A percentile compares a stretch with the other conserved stretches of the same genome.
phyloP scores from a whole-genome alignment of 2,797 vertebrate species.

The Chlorospingus flavigularis region DNA sequence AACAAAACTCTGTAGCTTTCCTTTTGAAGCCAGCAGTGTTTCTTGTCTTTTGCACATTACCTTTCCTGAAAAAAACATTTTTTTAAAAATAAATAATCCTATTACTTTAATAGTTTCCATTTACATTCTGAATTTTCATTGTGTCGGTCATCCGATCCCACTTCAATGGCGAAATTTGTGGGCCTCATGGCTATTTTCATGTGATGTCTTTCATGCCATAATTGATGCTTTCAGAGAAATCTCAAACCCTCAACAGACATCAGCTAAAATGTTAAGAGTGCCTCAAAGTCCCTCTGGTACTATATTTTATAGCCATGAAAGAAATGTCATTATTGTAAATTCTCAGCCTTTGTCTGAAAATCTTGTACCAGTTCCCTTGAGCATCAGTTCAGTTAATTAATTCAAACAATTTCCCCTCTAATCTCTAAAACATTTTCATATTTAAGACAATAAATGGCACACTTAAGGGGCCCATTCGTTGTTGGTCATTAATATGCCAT shows the following conservation, averaged over 20 bases:
- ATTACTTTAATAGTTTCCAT: constrained; percentile 69
- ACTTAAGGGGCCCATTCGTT: constrained; percentile 75
- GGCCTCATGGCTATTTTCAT: constrained; percentile 69
- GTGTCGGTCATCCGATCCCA: constrained; percentile 21
- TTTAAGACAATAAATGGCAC: constrained; percentile 81
- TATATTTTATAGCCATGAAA: constrained; percentile 78
- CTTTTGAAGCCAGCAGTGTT: background rate
- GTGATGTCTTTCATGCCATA: constrained; percentile 71
- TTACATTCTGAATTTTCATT: constrained; percentile 72
- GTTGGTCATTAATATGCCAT: constrained; percentile 77
- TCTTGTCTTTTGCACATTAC: constrained; percentile 48
- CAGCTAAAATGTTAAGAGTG: constrained; percentile 79
- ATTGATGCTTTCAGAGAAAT: constrained; percentile 77
- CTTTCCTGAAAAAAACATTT: constrained; percentile 14
- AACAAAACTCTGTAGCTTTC: background rate
- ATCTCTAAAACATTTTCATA: constrained; percentile 83
- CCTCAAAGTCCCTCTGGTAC: constrained; percentile 72
- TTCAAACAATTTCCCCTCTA: constrained; percentile 80
- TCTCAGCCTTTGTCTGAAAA: constrained; percentile 78
- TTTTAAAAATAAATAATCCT: constrained; percentile 17
- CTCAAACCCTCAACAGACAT: constrained; percentile 72
- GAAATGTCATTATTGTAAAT: constrained; percentile 81
- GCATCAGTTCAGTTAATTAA: constrained; percentile 79
- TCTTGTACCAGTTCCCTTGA: constrained; percentile 76
- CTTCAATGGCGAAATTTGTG: constrained; percentile 67